phyloP scores from a whole-genome alignment of 2,113 vertebrate species.

The Equus przewalskii region DNA sequence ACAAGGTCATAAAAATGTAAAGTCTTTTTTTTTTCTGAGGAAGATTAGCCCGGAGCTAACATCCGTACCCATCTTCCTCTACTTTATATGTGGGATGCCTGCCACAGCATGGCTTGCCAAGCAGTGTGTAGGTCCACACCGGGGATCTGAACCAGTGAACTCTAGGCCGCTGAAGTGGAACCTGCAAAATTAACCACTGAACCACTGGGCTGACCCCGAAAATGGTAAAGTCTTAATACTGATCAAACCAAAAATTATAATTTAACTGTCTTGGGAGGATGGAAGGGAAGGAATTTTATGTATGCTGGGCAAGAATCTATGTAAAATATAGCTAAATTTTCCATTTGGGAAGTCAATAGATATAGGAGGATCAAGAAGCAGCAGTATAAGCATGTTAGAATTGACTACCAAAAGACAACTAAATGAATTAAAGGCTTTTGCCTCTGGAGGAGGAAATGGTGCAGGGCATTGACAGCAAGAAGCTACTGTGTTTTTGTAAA shows the following conservation, averaged over 20 bases:
- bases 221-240: not conserved
- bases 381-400: not conserved
- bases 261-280: not conserved
- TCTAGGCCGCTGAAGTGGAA: too few relatives aligned
- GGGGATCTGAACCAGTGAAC: too few relatives aligned
- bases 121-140: too few relatives aligned
- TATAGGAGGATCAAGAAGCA: not conserved
- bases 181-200: too few relatives aligned
- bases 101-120: too few relatives aligned
- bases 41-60: too few relatives aligned
- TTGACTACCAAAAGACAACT: not conserved
- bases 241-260: not conserved
- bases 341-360: not conserved
- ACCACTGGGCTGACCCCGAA: too few relatives aligned
- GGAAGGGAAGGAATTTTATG: not conserved
- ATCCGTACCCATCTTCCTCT: too few relatives aligned
- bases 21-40: not conserved
- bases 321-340: not conserved
- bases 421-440: not conserved
- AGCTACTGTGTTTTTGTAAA: not conserved
- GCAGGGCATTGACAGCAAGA: not conserved
- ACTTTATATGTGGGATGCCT: too few relatives aligned
- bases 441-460: not conserved
- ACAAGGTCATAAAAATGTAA: too few relatives aligned
- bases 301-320: not conserved